Percentiles rank a stretch among this genome's conserved stretches.
Conservation (phyloP, 2,797 vertebrate species). For the Luscinia luscinia region DNA sequence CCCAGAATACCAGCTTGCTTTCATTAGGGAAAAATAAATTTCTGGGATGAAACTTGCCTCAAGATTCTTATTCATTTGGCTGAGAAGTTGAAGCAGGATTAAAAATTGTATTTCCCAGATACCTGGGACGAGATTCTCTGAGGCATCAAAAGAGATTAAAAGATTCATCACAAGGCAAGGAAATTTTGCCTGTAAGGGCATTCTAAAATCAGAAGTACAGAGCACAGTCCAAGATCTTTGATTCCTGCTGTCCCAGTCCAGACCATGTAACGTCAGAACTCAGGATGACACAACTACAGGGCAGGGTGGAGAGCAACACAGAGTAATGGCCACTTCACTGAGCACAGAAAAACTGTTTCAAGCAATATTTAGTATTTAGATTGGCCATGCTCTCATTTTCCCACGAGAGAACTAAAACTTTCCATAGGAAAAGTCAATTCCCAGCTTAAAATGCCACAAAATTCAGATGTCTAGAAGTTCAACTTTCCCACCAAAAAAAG, state of each 20-base stretch:
- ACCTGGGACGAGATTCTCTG: not conserved
- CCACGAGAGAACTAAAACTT: not conserved
- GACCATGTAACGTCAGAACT: not conserved
- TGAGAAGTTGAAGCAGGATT: not conserved
- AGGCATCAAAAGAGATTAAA: not conserved
- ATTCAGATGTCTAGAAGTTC: not conserved
- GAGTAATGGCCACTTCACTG: fast-evolving
- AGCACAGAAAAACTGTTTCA: not conserved
- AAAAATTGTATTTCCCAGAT: not conserved
- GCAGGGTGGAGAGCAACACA: not conserved
- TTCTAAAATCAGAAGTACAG: not conserved
- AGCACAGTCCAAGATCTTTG: not conserved
- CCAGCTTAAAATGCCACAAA: not conserved
- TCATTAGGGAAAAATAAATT: not conserved
- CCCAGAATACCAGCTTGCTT: not conserved
- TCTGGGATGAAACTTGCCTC: not conserved
- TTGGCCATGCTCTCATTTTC: not conserved
- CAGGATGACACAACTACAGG: not conserved
- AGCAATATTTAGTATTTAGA: not conserved
- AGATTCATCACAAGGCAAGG: not conserved
- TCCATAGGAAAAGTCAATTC: not conserved
- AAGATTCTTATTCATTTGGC: not conserved
- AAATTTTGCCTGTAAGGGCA: not conserved
- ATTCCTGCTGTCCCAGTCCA: not conserved
- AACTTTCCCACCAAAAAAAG: not conserved